Conservation (phyloP, 2,888 invertebrate genomes). For the Pocota personata region DNA sequence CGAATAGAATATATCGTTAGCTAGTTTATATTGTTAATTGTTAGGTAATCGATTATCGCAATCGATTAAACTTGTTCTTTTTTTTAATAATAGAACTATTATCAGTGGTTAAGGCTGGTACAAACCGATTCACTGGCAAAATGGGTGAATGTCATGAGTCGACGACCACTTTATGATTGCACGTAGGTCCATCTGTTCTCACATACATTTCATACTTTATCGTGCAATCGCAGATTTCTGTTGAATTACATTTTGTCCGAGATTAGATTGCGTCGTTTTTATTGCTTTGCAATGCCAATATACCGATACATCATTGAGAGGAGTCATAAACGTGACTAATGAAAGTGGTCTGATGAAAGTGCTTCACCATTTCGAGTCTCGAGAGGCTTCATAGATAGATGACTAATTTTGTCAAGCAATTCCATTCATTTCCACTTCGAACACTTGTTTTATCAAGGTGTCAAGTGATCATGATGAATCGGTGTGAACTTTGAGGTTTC, state of each 20-base stretch:
- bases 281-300: background rate
- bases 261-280: conserved; percentile 1
- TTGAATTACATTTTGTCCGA: conserved; percentile 16
- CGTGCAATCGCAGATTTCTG: conserved; percentile 21
- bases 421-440: background rate
- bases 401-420: conserved; percentile 1
- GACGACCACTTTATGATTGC: conserved; percentile 29
- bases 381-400: background rate
- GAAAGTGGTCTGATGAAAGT: background rate
- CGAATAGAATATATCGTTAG: too few species aligned
- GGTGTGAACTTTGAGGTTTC: conserved; percentile 24
- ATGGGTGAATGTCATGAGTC: conserved; percentile 17
- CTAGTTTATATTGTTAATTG: background rate
- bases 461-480: conserved; percentile 38
- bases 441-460: conserved; percentile 19
- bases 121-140: background rate
- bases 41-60: conserved; percentile 3
- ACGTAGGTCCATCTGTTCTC: too few species aligned
- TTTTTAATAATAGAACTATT: background rate
- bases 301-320: background rate
- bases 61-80: background rate
- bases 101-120: background rate
- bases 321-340: conserved; percentile 17
- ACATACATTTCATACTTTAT: background rate
- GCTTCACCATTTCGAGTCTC: background rate